phyloP scores from a whole-genome alignment of 2,888 invertebrate genomes.

The Yponomeuta malinellus region DNA sequence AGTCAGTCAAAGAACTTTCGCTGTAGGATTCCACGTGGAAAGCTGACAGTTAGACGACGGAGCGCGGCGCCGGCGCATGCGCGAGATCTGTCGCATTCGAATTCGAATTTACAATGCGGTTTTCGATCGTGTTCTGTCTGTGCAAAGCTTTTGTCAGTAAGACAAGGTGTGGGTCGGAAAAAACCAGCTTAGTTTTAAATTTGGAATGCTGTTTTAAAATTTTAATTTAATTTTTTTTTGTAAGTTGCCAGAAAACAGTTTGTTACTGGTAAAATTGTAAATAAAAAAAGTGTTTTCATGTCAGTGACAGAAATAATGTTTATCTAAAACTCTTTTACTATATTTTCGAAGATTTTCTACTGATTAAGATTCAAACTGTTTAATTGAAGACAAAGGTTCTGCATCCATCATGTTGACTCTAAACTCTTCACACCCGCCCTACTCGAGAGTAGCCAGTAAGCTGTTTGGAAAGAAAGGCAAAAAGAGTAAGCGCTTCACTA shows the following conservation, averaged over 20 bases:
- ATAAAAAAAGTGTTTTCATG: background rate
- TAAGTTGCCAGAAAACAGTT: background rate
- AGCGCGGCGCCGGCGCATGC: slow-evolving; percentile 43
- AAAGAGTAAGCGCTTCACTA: slow-evolving; percentile 50
- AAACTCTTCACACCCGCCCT: slow-evolving; percentile 47
- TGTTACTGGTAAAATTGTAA: background rate
- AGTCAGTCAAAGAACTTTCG: slow-evolving; percentile 51
- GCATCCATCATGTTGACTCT: slow-evolving; percentile 43
- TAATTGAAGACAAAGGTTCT: too few relatives aligned
- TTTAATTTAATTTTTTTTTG: background rate
- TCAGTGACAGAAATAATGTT: too few relatives aligned
- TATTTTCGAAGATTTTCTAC: too few relatives aligned
- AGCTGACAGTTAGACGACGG: slow-evolving; percentile 44
- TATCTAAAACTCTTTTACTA: too few relatives aligned
- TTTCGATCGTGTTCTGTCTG: slow-evolving; percentile 10
- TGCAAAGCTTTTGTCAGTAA: background rate
- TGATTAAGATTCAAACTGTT: too few relatives aligned
- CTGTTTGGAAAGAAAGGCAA: slow-evolving; percentile 63
- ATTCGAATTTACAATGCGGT: slow-evolving; percentile 24
- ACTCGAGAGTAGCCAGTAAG: slow-evolving; percentile 53
- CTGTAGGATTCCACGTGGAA: slow-evolving; percentile 50
- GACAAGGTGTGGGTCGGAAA: too few relatives aligned
- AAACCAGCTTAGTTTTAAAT: background rate
- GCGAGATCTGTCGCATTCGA: slow-evolving; percentile 28
- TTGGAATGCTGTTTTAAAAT: background rate